Evolutionary conservation across 2,888 invertebrate genomes (phyloP), one percentile per base, ranked within the genome.

Genomic region (Parochlus steinenii): DNA sequence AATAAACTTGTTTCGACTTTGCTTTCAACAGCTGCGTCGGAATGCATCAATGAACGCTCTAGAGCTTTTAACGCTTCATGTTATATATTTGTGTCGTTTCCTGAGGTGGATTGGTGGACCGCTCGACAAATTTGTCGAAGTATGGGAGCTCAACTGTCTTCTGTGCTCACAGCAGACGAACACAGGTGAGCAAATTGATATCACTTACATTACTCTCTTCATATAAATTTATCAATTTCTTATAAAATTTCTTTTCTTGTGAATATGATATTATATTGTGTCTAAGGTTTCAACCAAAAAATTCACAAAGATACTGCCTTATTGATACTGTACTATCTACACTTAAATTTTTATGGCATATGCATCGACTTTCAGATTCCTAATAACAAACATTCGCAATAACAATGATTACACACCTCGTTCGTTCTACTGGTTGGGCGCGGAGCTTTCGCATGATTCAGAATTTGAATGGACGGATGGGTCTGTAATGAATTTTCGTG

Each of bases 41-140:
- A 76, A 40, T 80, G 80, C 49, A 66, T 74, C 45, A 78, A 78
- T 49, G 70, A 72, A 43, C 68, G 74, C 40, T 69, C 76, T 41
- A 68, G 71, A 23, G 62, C 74, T 41, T 76, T 69, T 64, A 73
- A 71, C 50, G 69, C 71, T 29, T 69, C 74, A 41, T 82, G 81
- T 53, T 82, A 80, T 57, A 64, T 81, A 7, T 71, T 79, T 53
- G 74, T 78, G 24, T 74, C 76, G 18, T 78, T 76, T 50, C 81
- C 81, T 4, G 72, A 73, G 51, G 78, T 77, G 2, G 74, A 76
- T 5, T 81, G 81, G 81, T 55, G 58, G 39, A 72, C 71, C 5
- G 74, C 74, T 2, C 64, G 65, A 44, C 67, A 72, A 46, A 74
- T 80, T 5, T 82, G 82, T 50, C 64, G 66, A 42, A 76, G 77